Base-by-base conservation (phyloP, 1,140 invertebrate species). In the Drosophila triauraria region DNA sequence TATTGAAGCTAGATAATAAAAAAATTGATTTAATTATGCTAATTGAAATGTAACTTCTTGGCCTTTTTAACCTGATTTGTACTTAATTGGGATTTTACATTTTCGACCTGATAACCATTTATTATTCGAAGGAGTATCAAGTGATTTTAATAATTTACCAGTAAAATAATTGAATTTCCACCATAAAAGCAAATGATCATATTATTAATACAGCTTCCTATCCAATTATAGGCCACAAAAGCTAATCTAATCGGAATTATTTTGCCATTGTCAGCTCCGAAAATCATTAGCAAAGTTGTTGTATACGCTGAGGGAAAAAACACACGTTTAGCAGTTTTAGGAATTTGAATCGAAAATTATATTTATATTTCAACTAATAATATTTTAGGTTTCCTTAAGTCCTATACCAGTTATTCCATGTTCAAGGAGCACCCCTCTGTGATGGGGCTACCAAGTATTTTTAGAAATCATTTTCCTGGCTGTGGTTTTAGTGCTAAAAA, bases 401-500 rank as follows among this genome's bases (percentile, higher is more conserved):
- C 30, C 30, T 8, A 32, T 9, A 8, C 30, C 8, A 32, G 30
- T 32, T 9, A 32, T 32, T 32, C 30, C 30, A 32, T 8, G 30
- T 32, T 32, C 8, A 32, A 32, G 8, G 7, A 32, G 8, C 30
- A 35, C 3, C 8, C 8, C 8, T 10, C 32, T 35, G 9, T 35
- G 32, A 9, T 10, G 10, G 0, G 8, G 32, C 32, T 35, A 10
- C 9, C 32, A 7, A 17, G 10, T 51, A 51, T 17, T 17, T 17
- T 32, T 56, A 10, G 4, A 38, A 15, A 23, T 54, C 6, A 1
- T 23, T 27, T 20, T 62, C 15, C 25, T 35, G 15, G 15, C 46
- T 32, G 20, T 51, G 15, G 30, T 10, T 68, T 69, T 42, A 54
- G 48, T 60, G 69, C 40, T 20, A 20, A 40, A 27, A 42, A 62